Percentiles rank a stretch among this genome's conserved stretches.
These are phyloP conservation scores for Drosophila athabasca DNA, from an alignment of 1,140 invertebrate species.

Conservation along the genomic window DNA sequence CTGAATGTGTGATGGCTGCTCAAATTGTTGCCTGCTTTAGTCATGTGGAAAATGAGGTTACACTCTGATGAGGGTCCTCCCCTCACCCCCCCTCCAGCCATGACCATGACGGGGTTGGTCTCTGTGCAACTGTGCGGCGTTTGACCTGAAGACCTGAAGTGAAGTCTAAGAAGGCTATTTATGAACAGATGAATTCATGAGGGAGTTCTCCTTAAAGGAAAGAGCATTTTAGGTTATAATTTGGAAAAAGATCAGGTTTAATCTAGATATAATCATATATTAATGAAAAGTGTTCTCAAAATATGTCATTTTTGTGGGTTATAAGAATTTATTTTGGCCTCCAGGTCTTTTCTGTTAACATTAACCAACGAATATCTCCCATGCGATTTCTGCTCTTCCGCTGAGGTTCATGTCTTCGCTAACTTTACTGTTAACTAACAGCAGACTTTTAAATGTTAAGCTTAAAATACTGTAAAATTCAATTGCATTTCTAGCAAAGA, in stretches of 20 bases:
- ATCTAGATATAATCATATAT: too few species aligned
- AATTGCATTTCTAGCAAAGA: too few species aligned
- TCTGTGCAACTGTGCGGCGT: too few species aligned
- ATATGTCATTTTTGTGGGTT: neutral
- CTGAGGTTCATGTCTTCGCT: slow-evolving; percentile 48
- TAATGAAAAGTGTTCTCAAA: too few species aligned
- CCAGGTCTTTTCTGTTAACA: neutral
- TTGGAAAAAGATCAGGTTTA: too few species aligned
- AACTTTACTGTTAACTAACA: slow-evolving; percentile 33
- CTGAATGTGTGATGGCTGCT: slow-evolving; percentile 13
- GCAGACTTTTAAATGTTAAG: neutral
- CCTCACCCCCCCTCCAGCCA: neutral
- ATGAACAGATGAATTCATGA: too few species aligned
- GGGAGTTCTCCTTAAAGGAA: too few species aligned
- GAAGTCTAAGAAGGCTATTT: too few species aligned
- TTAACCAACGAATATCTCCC: slow-evolving; percentile 15
- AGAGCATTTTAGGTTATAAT: too few species aligned
- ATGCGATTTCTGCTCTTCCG: slow-evolving; percentile 21
- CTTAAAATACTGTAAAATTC: slow-evolving; percentile 1
- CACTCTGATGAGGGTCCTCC: slow-evolving; percentile 9
- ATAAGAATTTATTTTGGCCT: neutral
- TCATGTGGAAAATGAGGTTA: slow-evolving; percentile 33
- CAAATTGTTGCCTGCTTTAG: slow-evolving; percentile 33
- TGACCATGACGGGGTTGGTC: neutral
- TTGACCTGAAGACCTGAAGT: too few species aligned